A percentile compares a stretch with the other conserved stretches of the same genome.
These are phyloP conservation scores for Oligia fasciuncula DNA, from an alignment of 2,888 invertebrate genomes.

Conservation along the genomic window DNA sequence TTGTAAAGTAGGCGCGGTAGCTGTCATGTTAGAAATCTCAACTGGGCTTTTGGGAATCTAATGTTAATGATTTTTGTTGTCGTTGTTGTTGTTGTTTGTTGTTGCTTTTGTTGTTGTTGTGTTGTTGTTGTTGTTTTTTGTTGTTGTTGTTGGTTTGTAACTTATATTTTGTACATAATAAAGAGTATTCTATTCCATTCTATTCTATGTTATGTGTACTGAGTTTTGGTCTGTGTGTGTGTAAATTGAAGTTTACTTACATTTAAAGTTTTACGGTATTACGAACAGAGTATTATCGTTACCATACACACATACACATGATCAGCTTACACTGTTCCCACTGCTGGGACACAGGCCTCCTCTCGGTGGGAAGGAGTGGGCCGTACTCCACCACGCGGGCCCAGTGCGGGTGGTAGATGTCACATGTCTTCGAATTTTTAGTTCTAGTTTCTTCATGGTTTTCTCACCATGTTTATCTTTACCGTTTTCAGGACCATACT, in stretches of 20 bases:
- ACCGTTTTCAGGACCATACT: background rate
- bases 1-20: constrained; percentile 52
- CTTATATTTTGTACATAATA: too few relatives aligned
- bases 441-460: background rate
- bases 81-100: too few relatives aligned
- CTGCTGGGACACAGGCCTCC: background rate
- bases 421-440: background rate
- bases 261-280: background rate
- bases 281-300: background rate
- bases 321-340: too few relatives aligned
- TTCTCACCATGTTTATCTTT: background rate
- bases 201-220: too few relatives aligned
- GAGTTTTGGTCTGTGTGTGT: background rate
- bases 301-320: too few relatives aligned
- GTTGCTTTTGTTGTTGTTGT: too few relatives aligned
- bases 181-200: too few relatives aligned
- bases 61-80: background rate
- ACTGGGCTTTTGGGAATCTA: constrained; percentile 26
- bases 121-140: too few relatives aligned
- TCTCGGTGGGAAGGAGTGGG: background rate
- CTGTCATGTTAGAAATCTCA: constrained; percentile 19
- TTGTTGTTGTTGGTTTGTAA: too few relatives aligned
- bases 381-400: background rate
- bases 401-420: background rate
- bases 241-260: background rate